phyloP scores from a whole-genome alignment of 2,797 vertebrate species.

The Lateolabrax maculatus region DNA sequence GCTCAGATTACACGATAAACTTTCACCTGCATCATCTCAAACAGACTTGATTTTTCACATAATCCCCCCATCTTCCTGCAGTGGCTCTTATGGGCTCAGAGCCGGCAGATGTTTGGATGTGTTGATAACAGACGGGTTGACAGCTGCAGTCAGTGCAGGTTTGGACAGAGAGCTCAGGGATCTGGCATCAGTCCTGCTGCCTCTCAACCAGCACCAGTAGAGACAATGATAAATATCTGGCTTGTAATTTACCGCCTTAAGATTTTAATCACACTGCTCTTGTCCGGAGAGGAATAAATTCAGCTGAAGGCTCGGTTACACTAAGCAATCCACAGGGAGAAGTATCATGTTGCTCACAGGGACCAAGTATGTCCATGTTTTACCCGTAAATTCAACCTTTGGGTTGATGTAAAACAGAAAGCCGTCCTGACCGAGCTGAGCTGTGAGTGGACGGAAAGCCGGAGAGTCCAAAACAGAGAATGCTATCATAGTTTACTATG shows the following conservation, averaged over 20 bases:
- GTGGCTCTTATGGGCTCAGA: neutral
- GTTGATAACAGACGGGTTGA: neutral
- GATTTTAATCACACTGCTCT: neutral
- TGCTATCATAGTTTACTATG: too few relatives aligned
- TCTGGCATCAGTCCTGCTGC: neutral
- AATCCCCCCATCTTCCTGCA: neutral
- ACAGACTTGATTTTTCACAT: neutral
- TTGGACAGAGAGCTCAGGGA: neutral
- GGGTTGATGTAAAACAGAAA: too few relatives aligned
- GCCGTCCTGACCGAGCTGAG: too few relatives aligned
- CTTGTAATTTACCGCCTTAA: neutral
- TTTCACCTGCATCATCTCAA: neutral
- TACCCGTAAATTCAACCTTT: too few relatives aligned
- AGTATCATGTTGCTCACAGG: too few relatives aligned
- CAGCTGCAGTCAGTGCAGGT: constrained; percentile 7
- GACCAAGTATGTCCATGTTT: too few relatives aligned
- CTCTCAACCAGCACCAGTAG: neutral
- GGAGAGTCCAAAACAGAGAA: too few relatives aligned
- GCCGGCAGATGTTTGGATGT: constrained; percentile 1
- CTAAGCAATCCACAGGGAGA: too few relatives aligned
- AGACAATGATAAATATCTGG: neutral
- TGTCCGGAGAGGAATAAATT: neutral
- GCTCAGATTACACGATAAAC: neutral
- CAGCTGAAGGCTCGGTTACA: neutral
- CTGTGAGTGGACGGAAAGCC: too few relatives aligned